phyloP scores from a whole-genome alignment of 2,888 invertebrate genomes.

The Anoncus sp. region DNA sequence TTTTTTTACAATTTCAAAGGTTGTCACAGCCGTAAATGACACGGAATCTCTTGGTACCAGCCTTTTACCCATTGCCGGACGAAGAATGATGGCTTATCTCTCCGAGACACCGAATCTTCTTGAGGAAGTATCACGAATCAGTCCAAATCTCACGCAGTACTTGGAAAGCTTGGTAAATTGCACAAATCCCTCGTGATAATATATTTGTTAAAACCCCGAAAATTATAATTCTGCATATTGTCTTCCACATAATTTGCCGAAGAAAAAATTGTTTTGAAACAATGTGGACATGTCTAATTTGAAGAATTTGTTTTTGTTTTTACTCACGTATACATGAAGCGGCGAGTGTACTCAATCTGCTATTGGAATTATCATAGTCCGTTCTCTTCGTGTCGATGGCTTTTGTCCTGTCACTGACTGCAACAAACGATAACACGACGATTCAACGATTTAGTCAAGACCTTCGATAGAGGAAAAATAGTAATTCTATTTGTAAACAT shows the following conservation, averaged over 20 bases:
- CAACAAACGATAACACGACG: slow-evolving; percentile 65
- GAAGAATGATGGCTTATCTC: slow-evolving; percentile 89
- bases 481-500: neutral
- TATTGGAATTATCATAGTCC: slow-evolving; percentile 81
- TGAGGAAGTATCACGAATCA: slow-evolving; percentile 90
- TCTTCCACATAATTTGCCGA: no score
- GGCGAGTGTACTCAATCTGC: slow-evolving; percentile 82
- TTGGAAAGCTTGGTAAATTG: slow-evolving; percentile 86
- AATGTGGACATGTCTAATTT: no score
- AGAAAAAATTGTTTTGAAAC: no score
- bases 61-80: slow-evolving; percentile 92
- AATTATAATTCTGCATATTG: no score
- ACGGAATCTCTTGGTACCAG: slow-evolving; percentile 88
- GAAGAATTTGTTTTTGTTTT: slow-evolving; percentile 6
- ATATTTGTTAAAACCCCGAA: no score
- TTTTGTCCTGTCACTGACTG: slow-evolving; percentile 71
- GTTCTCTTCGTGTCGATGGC: slow-evolving; percentile 77
- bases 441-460: neutral
- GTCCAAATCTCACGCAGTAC: slow-evolving; percentile 91
- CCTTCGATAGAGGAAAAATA: neutral
- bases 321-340: slow-evolving; percentile 82
- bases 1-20: slow-evolving; percentile 78
- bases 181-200: no score
- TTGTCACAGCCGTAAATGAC: slow-evolving; percentile 88
- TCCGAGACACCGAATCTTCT: slow-evolving; percentile 86